Percentiles rank a stretch among this genome's conserved stretches.
Evolutionary conservation across 2,888 invertebrate species (phyloP).

Genomic region (Sinhomidia bicolor): DNA sequence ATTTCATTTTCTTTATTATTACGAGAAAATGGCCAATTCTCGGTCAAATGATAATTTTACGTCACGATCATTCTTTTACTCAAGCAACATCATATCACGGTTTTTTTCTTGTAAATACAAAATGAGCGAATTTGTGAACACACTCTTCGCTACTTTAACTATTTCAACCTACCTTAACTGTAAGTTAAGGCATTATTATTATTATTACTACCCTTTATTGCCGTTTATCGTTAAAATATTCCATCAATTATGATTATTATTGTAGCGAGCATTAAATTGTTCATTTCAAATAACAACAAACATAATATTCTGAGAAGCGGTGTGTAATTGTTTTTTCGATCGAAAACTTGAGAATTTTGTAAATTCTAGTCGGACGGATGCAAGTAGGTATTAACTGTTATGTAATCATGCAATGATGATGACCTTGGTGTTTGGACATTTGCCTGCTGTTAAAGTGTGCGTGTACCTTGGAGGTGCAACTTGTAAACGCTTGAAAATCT

Average conservation of each 20-base stretch:
- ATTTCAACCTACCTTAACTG: background rate
- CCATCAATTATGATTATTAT: constrained; percentile 37
- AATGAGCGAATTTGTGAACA: background rate
- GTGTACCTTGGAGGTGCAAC: background rate
- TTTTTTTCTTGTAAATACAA: background rate
- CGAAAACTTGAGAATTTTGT: background rate
- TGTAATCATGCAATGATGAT: background rate
- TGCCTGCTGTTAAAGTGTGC: background rate
- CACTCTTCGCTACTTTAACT: background rate
- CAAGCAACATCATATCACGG: background rate
- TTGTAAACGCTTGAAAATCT: background rate
- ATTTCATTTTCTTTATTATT: constrained; percentile 8
- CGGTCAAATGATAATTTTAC: constrained; percentile 49
- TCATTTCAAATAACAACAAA: background rate
- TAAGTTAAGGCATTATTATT: constrained; percentile 3
- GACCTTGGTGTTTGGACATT: constrained; percentile 24
- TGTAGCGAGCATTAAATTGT: constrained; percentile 1
- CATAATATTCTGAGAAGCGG: background rate
- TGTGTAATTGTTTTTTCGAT: background rate
- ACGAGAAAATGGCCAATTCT: constrained; percentile 40
- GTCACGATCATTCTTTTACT: constrained; percentile 18
- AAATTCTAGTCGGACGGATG: background rate
- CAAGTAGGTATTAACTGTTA: background rate
- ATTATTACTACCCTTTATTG: constrained; percentile 13
- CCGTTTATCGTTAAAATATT: constrained; percentile 24